phyloP scores from a whole-genome alignment of 92 coral and sea anemone species.

The Anthopleura xanthogrammica region DNA sequence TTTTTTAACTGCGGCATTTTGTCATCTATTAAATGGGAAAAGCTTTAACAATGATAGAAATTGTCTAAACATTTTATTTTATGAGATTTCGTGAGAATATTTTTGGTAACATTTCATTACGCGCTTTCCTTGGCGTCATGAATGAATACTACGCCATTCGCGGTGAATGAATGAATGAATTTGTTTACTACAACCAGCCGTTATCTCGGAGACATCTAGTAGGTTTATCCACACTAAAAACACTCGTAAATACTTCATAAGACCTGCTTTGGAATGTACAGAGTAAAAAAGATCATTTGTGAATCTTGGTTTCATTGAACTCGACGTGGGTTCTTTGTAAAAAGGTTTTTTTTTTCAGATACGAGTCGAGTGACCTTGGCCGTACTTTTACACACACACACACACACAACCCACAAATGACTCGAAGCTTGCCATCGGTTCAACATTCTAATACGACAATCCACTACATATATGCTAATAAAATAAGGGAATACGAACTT shows the following conservation, averaged over 20 bases:
- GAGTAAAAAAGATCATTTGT: neutral
- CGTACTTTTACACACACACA: neutral
- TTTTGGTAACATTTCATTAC: neutral
- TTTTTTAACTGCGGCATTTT: too few relatives aligned
- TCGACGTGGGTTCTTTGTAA: neutral
- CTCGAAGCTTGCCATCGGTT: neutral
- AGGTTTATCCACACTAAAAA: neutral
- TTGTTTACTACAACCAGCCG: conserved; percentile 27
- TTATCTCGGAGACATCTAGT: conserved; percentile 6
- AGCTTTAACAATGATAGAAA: too few relatives aligned
- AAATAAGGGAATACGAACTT: neutral
- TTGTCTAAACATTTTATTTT: neutral
- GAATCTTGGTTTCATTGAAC: neutral
- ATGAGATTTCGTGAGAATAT: neutral
- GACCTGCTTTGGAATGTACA: neutral
- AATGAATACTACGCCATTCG: conserved; percentile 1
- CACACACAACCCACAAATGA: neutral
- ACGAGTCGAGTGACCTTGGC: neutral
- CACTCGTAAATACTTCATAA: conserved; percentile 18
- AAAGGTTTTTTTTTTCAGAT: too few relatives aligned
- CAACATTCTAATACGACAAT: neutral
- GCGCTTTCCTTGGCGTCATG: neutral
- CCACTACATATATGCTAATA: neutral
- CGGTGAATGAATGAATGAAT: conserved; percentile 25
- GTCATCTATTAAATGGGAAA: too few relatives aligned